Evolutionary conservation across 30 jellyfish, hydroid and myxozoan genomes (phyloP).

Genomic region (Mastigias papua): DNA sequence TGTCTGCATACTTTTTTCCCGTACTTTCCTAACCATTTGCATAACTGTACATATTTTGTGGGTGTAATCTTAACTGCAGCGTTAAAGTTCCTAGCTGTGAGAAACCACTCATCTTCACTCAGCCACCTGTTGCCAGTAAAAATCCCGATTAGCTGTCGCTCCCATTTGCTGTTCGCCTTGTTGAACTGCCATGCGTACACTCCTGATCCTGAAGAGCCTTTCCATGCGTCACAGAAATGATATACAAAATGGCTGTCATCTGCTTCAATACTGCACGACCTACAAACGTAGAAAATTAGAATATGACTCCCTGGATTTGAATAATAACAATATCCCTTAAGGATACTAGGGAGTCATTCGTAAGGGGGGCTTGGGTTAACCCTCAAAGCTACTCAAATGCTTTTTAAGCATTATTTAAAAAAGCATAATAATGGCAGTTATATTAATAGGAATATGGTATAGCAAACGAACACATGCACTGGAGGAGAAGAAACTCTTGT

Average conservation of each 20-base stretch:
- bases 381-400: no score
- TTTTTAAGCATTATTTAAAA: no score
- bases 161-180: conserved; percentile 75
- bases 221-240: conserved; percentile 97
- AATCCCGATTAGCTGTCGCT: conserved; percentile 89
- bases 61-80: conserved; percentile 97
- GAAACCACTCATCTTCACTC: conserved; percentile 91
- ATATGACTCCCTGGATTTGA: no score
- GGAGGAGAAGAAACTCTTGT: no score
- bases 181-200: conserved; percentile 96
- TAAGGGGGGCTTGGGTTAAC: no score
- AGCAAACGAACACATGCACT: no score
- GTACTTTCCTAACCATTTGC: conserved; percentile 95
- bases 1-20: conserved; percentile 83
- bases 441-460: no score
- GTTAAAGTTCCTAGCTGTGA: conserved; percentile 80
- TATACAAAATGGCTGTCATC: conserved; percentile 91
- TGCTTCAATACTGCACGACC: conserved; percentile 95
- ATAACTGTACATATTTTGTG: conserved; percentile 86
- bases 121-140: conserved; percentile 99
- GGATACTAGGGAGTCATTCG: no score
- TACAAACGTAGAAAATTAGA: no score
- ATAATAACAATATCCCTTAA: no score
- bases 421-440: no score
- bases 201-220: conserved; percentile 99